Base-by-base conservation (phyloP, 1,140 invertebrate genomes). In the Polyergus mexicanus region DNA sequence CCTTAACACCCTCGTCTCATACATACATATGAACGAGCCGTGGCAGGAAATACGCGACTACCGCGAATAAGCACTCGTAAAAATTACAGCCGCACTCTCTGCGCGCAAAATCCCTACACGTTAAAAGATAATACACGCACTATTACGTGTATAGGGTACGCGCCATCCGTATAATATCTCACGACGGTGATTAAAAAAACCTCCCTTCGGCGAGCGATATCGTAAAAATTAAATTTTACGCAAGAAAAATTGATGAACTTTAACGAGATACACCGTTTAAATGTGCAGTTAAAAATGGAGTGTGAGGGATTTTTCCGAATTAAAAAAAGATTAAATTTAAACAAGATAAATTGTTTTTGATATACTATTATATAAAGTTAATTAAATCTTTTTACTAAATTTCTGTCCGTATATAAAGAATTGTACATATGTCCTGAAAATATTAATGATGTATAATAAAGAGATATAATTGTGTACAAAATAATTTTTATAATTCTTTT, bases 21-120 rank as follows among this genome's bases (percentile, higher is more conserved):
- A 54, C 84, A 68, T 76, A 68, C 68, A 71, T 66, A 85, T 65
- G 86, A 77, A 58, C 63, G 72, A 60, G 60, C 25, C 51, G 38
- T 22, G 56, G 68, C 78, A 85, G 90, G 85, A 91, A 89, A 92
- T 85, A 86, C 87, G 78, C 84, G 88, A 87, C 88, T 91, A 89
- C 87, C 84, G 88, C 87, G 88, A 85, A 89, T 89, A 89, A 89
- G 87, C 88, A 88, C 84, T 89, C 88, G 87, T 88, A 89, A 89
- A 88, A 89, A 89, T 89, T 89, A 75, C 88, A 75, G 65, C 54
- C 62, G 6, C 60, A 38, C 19, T 56, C 63, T 47, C 60, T 8
- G 7, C 13, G 35, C 83, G 13, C 58, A 41, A 54, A 80, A 38
- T 72, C 62, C 41, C 51, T 76, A 38, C 28, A 44, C 74, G 74